Evolutionary conservation across 2,113 vertebrate species (phyloP), one percentile per base, ranked within the genome.

Genomic region (Siphamia tubifer): DNA sequence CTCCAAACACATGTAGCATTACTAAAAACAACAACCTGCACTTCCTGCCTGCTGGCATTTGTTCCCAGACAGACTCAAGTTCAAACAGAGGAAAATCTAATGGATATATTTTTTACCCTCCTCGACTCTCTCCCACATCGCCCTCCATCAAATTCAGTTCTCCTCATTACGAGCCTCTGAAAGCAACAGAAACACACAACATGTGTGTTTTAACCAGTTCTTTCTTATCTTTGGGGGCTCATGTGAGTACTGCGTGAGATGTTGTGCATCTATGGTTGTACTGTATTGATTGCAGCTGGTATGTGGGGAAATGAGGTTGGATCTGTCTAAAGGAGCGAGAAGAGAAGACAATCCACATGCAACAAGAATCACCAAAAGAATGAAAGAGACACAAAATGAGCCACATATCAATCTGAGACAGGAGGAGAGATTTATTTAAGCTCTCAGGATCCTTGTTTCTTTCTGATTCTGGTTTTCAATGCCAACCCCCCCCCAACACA

Each of bases 391-490:
- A 61, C 61, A 31, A 48, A 81, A 68, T 70, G 58, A 86, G 74
- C 77, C 65, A 72, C 71, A 35, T 88, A 79, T 83, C 77, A 88
- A 79, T 84, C 68, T 75, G 65, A 76, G 72, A 79, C 71, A 83
- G 78, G 45, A 74, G 78, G 54, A 77, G 48, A 79, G 81, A 83
- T 87, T 87, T 82, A 81, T 87, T 83, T 68, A 83, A 83, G 73
- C 75, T 54, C 36, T 40, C 30, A 2, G 28, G 81, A 84, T 82
- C 74, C 72, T 79, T 67, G 63, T 64, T 68, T 20, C 38, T 73
- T 69, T 56, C 63, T 57, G 48, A 77, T 68, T 65, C 60, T 65
- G 66, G 49, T 57, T 34, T 77, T 67, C 40, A 68, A 21, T 53
- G 68, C 44, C 36, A 48, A 56, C 47, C 24, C 17, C n/a, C n/a